Conservation (phyloP, 2,888 invertebrate genomes). For the Ligdia adustata region DNA sequence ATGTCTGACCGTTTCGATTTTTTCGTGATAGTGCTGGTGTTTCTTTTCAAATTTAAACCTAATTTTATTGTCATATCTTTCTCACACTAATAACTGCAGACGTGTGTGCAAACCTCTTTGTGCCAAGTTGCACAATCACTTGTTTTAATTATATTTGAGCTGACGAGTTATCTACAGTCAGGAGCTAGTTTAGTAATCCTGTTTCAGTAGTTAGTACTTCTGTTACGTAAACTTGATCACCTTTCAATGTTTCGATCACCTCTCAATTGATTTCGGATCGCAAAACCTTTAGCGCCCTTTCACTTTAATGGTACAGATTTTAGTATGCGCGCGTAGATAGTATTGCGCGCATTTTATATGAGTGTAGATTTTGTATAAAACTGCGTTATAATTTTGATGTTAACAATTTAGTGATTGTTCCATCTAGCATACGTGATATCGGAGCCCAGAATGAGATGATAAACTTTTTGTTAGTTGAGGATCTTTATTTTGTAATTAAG, state of each 20-base stretch:
- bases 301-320: slow-evolving; percentile 34
- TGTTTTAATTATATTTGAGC: slow-evolving; percentile 46
- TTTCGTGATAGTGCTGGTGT: too few relatives aligned
- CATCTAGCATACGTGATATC: too few relatives aligned
- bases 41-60: too few relatives aligned
- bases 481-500: too few relatives aligned
- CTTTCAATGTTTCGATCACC: slow-evolving; percentile 39
- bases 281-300: slow-evolving; percentile 41
- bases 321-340: neutral
- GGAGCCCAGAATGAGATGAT: too few relatives aligned
- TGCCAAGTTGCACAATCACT: slow-evolving; percentile 45
- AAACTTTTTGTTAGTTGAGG: too few relatives aligned
- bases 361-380: too few relatives aligned
- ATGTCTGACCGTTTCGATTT: too few relatives aligned
- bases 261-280: slow-evolving; percentile 37
- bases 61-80: neutral
- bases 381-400: too few relatives aligned
- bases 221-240: slow-evolving; percentile 45
- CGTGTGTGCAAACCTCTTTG: slow-evolving; percentile 40
- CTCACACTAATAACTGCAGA: slow-evolving; percentile 5
- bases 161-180: slow-evolving; percentile 46
- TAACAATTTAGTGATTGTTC: too few relatives aligned
- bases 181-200: slow-evolving; percentile 31
- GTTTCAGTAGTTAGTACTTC: slow-evolving; percentile 18
- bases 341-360: neutral